Conservation (phyloP, 2,888 invertebrate genomes). For the Caenorhabditis panamensis region DNA sequence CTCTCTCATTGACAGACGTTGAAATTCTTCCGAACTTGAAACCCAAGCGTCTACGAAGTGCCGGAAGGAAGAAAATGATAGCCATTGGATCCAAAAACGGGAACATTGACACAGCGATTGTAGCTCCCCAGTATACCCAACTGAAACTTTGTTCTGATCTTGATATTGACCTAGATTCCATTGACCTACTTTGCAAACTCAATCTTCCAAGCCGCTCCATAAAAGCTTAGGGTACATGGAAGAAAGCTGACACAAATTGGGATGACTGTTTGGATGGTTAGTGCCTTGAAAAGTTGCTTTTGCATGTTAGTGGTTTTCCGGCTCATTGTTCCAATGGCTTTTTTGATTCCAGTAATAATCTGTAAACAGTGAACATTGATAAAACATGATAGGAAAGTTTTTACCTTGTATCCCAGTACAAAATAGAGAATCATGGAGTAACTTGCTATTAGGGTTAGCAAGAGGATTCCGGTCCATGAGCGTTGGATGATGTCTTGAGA, state of each 20-base stretch:
- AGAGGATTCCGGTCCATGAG: neutral
- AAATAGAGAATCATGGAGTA: neutral
- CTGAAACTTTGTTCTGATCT: neutral
- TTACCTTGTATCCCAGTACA: neutral
- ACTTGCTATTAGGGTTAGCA: neutral
- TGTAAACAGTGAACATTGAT: too few relatives aligned
- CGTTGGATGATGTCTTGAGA: neutral
- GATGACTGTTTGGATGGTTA: too few relatives aligned
- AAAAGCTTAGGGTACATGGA: slow-evolving; percentile 14
- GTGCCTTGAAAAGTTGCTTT: slow-evolving; percentile 18
- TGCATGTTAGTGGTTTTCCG: slow-evolving; percentile 17
- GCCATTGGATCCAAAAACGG: slow-evolving; percentile 24
- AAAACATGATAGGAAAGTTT: too few relatives aligned
- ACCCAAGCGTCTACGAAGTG: too few relatives aligned
- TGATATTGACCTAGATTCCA: too few relatives aligned
- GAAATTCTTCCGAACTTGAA: too few relatives aligned
- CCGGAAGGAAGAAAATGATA: slow-evolving; percentile 16
- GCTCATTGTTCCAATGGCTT: neutral
- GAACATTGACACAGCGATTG: slow-evolving; percentile 20
- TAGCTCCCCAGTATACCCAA: slow-evolving; percentile 26
- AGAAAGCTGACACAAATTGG: slow-evolving; percentile 33
- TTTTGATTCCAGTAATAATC: neutral
- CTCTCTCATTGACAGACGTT: too few relatives aligned
- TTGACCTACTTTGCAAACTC: slow-evolving; percentile 22
- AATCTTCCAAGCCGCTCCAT: slow-evolving; percentile 17